A percentile compares a stretch with the other conserved stretches of the same genome.
These are phyloP conservation scores for Progne subis DNA, from an alignment of 2,113 vertebrate genomes.

Conservation along the genomic window DNA sequence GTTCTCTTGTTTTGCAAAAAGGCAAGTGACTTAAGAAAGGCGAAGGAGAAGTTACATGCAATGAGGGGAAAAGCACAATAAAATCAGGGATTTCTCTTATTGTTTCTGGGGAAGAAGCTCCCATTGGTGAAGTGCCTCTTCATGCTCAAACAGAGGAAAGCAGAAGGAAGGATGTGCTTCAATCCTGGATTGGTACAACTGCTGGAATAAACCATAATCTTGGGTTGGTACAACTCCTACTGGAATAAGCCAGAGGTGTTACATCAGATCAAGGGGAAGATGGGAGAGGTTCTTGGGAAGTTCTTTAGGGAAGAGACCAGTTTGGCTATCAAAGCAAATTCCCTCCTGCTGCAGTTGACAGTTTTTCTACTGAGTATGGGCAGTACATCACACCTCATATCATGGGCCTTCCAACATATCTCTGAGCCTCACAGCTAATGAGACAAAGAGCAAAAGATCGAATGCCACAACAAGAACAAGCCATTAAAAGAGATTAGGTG, in stretches of 20 bases:
- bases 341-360: not conserved
- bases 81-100: not conserved
- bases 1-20: not conserved
- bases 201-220: not conserved
- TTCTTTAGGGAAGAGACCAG: not conserved
- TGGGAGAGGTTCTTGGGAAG: not conserved
- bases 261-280: not conserved
- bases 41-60: not conserved
- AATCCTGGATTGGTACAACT: not conserved
- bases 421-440: not conserved
- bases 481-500: not conserved
- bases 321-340: not conserved
- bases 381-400: not conserved
- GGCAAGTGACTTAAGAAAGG: not conserved
- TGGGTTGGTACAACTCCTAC: not conserved
- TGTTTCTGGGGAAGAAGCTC: not conserved
- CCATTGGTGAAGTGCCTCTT: not conserved
- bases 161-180: not conserved
- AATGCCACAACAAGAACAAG: not conserved
- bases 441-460: not conserved
- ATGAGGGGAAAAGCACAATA: not conserved
- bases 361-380: not conserved
- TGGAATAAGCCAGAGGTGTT: not conserved
- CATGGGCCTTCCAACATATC: rapidly evolving
- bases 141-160: not conserved